A percentile compares a stretch with the other conserved stretches of the same genome.
Conservation (phyloP, 2,797 vertebrate species). For the Notolabrus celidotus region DNA sequence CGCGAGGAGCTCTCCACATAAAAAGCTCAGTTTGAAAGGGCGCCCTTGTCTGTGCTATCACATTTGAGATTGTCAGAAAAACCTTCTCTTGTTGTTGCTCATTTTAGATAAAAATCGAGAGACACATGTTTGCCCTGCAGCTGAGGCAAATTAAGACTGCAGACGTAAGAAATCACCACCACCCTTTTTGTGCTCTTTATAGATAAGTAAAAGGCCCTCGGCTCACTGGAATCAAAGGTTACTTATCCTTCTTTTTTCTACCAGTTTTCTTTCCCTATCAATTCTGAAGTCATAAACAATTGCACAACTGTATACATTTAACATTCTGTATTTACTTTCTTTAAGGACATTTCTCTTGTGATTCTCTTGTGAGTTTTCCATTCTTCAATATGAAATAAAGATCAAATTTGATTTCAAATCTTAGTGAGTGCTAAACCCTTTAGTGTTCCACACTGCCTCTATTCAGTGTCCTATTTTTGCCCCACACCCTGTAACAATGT, state of each 20-base stretch:
- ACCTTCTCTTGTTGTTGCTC: conserved; percentile 56
- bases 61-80: conserved; percentile 60
- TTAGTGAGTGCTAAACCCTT: conserved; percentile 20
- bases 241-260: conserved; percentile 46
- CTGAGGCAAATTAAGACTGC: conserved; percentile 67
- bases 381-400: conserved; percentile 31
- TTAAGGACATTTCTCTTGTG: conserved; percentile 20
- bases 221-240: conserved; percentile 69
- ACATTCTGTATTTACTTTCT: conserved; percentile 22
- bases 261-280: conserved; percentile 22
- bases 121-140: conserved; percentile 78
- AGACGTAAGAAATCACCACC: conserved; percentile 72
- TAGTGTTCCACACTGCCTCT: conserved; percentile 19
- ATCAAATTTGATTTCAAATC: conserved; percentile 52
- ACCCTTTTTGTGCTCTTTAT: conserved; percentile 75
- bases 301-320: conserved; percentile 31
- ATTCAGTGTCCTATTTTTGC: conserved; percentile 35
- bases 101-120: conserved; percentile 71
- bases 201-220: conserved; percentile 69
- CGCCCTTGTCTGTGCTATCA: conserved; percentile 60
- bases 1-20: conserved; percentile 38
- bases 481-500: conserved; percentile 35
- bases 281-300: conserved; percentile 15
- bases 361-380: conserved; percentile 20
- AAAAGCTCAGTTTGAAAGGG: conserved; percentile 60